phyloP scores from a whole-genome alignment of 2,797 vertebrate genomes.

The Betta splendens region DNA sequence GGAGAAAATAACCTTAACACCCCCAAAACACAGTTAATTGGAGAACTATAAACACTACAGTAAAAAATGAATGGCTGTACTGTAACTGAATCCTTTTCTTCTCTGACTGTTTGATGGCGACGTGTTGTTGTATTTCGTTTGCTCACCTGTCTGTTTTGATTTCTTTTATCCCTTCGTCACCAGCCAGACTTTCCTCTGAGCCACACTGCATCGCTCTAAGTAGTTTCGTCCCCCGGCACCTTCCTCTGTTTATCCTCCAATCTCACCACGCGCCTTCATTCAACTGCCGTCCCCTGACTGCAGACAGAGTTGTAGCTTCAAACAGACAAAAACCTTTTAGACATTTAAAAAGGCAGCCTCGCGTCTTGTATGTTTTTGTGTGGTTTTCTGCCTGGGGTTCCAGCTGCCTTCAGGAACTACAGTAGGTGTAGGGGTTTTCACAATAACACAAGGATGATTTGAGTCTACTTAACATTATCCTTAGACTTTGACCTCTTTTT shows the following conservation, averaged over 20 bases:
- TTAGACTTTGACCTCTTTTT: no score
- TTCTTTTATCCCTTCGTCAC: slow-evolving; percentile 22
- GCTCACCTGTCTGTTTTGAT: slow-evolving; percentile 54
- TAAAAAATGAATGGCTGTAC: not conserved
- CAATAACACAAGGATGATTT: no score
- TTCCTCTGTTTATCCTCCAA: slow-evolving; percentile 37
- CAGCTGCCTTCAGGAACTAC: slow-evolving; percentile 7
- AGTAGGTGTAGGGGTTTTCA: not conserved
- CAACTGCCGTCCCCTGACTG: slow-evolving; percentile 15
- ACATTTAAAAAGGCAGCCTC: slow-evolving; percentile 7
- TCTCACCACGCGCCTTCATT: slow-evolving; percentile 20
- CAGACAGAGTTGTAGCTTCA: slow-evolving; percentile 39
- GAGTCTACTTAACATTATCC: no score
- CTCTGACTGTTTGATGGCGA: slow-evolving; percentile 34
- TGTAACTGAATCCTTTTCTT: slow-evolving; percentile 15
- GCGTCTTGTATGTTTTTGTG: slow-evolving; percentile 1
- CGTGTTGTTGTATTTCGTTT: slow-evolving; percentile 33
- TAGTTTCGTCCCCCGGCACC: slow-evolving; percentile 36
- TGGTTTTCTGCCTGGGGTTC: slow-evolving; percentile 8
- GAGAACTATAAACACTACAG: not conserved
- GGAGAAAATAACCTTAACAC: not conserved
- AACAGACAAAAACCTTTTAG: slow-evolving; percentile 20
- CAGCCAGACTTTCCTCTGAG: slow-evolving; percentile 31
- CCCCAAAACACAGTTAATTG: not conserved
- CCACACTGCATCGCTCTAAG: slow-evolving; percentile 27